Evolutionary conservation across 2,797 vertebrate species (phyloP), one percentile per base, ranked within the genome.

Genomic region (Halcyon leucocephala): DNA sequence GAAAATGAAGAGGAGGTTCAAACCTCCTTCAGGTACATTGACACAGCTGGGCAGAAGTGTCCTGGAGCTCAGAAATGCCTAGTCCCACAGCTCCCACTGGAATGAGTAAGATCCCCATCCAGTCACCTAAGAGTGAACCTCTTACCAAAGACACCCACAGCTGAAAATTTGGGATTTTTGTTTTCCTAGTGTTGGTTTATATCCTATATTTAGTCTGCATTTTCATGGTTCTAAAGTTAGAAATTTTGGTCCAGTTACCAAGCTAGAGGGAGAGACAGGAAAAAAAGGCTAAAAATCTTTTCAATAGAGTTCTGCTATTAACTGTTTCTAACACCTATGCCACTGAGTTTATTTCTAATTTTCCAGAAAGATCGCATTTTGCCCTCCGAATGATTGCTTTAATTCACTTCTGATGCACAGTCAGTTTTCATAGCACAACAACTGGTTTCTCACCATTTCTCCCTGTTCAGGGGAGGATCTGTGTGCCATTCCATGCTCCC

Each of bases 361-460:
- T 84, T 77, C 61, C 44, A 82, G 61, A 88, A 91, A 92, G 77
- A 64, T 64, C 35, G 42, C 8, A 9, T 55, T 82, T 80, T 88
- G 8, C 37, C 21, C 49, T 35, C 44, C 41, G 67, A 85, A 74
- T 39, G 11, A 21, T 85, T 90, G 31, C 20, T 93, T 86, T 67
- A 80, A 72, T 85, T 92, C 77, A 4, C 17, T 89, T 86, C 62
- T 76, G 65, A 61, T 44, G 74, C 48, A 42, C 39, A 42, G 73
- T 82, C 64, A 35, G n/a, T 57, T 93, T 94, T 82, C 78, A 91
- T 57, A 87, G 52, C 74, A 77, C 41, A 90, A 41, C 24, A 48
- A 49, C 71, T 90, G 70, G 37, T 81, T 95, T 93, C 44, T 95
- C 8, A n/a, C 22, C 72, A 33, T 77, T 95, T 94, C 44, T 95